Evolutionary conservation across 2,797 vertebrate species (phyloP).

Genomic region (Centropyge bicolor): DNA sequence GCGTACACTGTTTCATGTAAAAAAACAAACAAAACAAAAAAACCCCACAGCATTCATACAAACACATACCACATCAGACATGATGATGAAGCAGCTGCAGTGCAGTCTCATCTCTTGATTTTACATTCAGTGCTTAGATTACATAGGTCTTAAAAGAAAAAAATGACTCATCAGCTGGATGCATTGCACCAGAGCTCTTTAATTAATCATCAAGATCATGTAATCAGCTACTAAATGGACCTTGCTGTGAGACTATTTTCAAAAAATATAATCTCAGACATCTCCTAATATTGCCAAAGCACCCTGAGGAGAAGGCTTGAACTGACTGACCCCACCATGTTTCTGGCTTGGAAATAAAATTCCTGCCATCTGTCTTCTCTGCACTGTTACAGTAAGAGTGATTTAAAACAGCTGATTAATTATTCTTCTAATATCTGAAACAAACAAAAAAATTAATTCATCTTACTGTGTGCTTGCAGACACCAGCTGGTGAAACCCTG

Average conservation of each 20-base stretch:
- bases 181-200: neutral
- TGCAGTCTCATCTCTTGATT: neutral
- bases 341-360: neutral
- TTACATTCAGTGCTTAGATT: neutral
- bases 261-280: neutral
- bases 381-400: conserved; percentile 11
- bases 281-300: neutral
- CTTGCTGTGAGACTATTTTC: neutral
- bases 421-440: conserved; percentile 22
- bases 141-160: neutral
- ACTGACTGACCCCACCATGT: conserved; percentile 28
- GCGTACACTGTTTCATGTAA: neutral
- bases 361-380: conserved; percentile 19
- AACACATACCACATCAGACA: neutral
- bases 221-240: neutral
- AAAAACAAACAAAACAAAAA: neutral
- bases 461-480: conserved; percentile 36
- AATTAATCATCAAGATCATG: neutral
- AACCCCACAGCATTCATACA: neutral
- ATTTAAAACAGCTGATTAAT: conserved; percentile 11
- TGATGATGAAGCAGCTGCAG: neutral
- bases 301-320: neutral
- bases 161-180: neutral
- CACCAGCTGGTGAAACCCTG: conserved; percentile 61
- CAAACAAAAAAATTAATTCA: conserved; percentile 16